Base-by-base conservation (phyloP, 1,140 invertebrate genomes). In the Aphaenogaster ashmeadi region DNA sequence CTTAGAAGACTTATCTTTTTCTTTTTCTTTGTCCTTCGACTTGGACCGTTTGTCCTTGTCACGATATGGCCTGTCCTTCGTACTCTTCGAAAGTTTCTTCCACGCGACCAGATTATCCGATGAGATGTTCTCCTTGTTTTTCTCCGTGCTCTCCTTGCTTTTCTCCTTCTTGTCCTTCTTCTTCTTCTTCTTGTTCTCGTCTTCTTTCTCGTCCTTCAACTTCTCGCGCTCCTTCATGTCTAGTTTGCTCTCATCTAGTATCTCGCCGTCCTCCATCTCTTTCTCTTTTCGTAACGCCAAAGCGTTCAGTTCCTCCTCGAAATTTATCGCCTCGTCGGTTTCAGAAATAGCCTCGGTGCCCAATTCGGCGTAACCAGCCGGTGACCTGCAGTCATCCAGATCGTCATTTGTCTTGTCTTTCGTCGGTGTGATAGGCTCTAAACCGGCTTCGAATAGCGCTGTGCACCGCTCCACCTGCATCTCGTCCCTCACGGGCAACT, bases 61-160 rank as follows among this genome's bases (percentile, higher is more conserved):
- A 0, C 98, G 96, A 92, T 98, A 99, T 91, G 98, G 98, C 75
- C 98, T 95, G 87, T 98, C 98, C 92, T 98, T 98, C 7, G 97
- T 97, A 88, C 95, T 97, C 92, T 98, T 98, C 11, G 97, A 97
- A 1, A 98, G 95, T 93, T 98, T 98, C 90, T 98, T 98, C 95
- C 98, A 99, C 0, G 96, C 94, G 0, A 94, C 93, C 6, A 94
- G 87, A 67, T 95, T 95, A 18, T 95, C 94, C 0, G 94, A 93
- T 0, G 94, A 93, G 89, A 94, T 96, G 95, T 94, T 96, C 95
- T 96, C 97, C 95, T 95, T 97, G 94, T 92, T 96, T 91, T 92
- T 97, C 94, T 96, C 97, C 89, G 72, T 95, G 91, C 95, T 97
- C 94, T 95, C 97, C 5, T 92, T 92, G 7, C 90, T 93, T 27